phyloP scores from a whole-genome alignment of 2,888 invertebrate species.

The Empis stercorea region DNA sequence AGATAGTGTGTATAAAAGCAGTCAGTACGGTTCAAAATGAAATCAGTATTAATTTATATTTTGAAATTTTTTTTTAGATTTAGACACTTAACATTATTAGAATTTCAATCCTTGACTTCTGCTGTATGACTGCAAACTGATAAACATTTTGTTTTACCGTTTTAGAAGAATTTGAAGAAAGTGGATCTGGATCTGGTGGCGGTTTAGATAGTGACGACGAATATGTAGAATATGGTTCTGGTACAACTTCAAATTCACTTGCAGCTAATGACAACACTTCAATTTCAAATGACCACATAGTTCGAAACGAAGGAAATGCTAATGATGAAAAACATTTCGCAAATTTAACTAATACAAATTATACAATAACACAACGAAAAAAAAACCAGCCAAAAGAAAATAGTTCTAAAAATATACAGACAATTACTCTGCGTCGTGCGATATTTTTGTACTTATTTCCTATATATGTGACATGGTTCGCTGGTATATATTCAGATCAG shows the following conservation, averaged over 20 bases:
- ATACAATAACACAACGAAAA: conserved; percentile 11
- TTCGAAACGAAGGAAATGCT: conserved; percentile 18
- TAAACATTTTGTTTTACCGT: conserved; percentile 3
- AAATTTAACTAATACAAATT: conserved; percentile 13
- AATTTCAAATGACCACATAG: conserved; percentile 10
- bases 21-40: no score
- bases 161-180: conserved; percentile 47
- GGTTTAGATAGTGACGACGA: conserved; percentile 36
- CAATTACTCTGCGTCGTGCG: conserved; percentile 23
- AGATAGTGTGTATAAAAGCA: no score
- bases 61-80: no score
- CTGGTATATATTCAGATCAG: conserved; percentile 66
- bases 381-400: conserved; percentile 7
- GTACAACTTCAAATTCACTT: conserved; percentile 26
- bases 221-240: conserved; percentile 30
- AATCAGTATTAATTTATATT: no score
- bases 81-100: no score
- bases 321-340: conserved; percentile 19
- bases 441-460: conserved; percentile 66
- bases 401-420: background rate
- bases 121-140: no score
- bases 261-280: conserved; percentile 14
- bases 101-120: no score
- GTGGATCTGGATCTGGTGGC: conserved; percentile 62
- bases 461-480: conserved; percentile 75